phyloP scores from a whole-genome alignment of 2,113 vertebrate genomes.

The Gallinago paraguaiae region DNA sequence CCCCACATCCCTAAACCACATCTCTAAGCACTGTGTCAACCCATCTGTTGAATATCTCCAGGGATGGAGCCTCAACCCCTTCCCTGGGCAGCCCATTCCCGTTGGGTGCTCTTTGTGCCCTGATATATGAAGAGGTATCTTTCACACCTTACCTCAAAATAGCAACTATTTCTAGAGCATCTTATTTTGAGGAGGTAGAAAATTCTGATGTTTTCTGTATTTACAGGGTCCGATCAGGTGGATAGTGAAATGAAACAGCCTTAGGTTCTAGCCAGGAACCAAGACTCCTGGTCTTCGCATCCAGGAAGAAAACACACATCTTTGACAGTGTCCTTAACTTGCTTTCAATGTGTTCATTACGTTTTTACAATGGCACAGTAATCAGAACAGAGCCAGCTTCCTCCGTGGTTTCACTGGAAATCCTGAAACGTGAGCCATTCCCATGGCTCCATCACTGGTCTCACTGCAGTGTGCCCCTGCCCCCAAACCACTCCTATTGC shows the following conservation, averaged over 20 bases:
- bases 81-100: too few species aligned
- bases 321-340: neutral
- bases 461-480: neutral
- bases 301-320: neutral
- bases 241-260: neutral
- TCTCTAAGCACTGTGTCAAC: too few species aligned
- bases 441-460: neutral
- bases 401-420: neutral
- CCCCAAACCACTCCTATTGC: neutral
- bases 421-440: neutral
- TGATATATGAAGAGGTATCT: neutral
- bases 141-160: neutral
- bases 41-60: too few species aligned
- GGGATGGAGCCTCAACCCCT: too few species aligned
- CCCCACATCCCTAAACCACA: too few species aligned
- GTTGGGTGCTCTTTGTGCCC: neutral
- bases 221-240: neutral
- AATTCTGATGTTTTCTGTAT: neutral
- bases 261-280: neutral
- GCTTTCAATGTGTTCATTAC: neutral
- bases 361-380: neutral
- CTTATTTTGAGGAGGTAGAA: neutral
- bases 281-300: neutral
- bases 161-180: neutral
- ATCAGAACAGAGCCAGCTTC: constrained; percentile 2